A percentile compares a stretch with the other conserved stretches of the same genome.
Conservation (phyloP, 2,888 invertebrate species). For the Litoditis marina region DNA sequence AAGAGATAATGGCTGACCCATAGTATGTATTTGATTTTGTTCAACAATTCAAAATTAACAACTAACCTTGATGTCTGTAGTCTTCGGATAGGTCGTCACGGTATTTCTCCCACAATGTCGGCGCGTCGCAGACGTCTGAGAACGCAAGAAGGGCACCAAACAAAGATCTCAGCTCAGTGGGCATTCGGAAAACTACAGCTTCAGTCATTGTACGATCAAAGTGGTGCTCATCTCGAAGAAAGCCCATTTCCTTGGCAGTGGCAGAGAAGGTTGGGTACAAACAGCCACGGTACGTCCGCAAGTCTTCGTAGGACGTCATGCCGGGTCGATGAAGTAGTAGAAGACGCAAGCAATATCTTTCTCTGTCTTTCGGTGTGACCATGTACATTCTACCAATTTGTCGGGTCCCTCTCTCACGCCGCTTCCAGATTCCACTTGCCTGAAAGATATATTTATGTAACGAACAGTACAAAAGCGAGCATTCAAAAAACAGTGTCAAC, state of each 20-base stretch:
- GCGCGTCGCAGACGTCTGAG: too few relatives aligned
- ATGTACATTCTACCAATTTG: conserved; percentile 2
- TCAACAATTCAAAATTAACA: too few relatives aligned
- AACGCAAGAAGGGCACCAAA: conserved; percentile 12
- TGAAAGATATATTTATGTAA: too few relatives aligned
- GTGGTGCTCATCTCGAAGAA: neutral
- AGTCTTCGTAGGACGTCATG: neutral
- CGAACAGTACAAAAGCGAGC: too few relatives aligned
- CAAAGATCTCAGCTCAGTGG: conserved; percentile 13
- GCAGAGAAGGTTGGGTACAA: neutral
- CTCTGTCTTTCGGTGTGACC: neutral
- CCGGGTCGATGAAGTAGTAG: neutral
- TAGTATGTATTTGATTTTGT: too few relatives aligned
- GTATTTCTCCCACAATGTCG: conserved; percentile 14
- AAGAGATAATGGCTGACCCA: too few relatives aligned
- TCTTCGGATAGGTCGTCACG: conserved; percentile 8
- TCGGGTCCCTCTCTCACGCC: neutral
- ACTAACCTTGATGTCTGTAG: too few relatives aligned
- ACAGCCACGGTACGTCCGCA: neutral
- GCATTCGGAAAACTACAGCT: conserved; percentile 17
- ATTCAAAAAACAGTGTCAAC: too few relatives aligned
- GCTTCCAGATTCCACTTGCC: conserved; percentile 1
- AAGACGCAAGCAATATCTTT: conserved; percentile 5
- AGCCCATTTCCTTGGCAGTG: neutral
- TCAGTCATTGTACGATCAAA: conserved; percentile 6